phyloP scores from a whole-genome alignment of 2,888 invertebrate species.

The Stenodera caucasica region DNA sequence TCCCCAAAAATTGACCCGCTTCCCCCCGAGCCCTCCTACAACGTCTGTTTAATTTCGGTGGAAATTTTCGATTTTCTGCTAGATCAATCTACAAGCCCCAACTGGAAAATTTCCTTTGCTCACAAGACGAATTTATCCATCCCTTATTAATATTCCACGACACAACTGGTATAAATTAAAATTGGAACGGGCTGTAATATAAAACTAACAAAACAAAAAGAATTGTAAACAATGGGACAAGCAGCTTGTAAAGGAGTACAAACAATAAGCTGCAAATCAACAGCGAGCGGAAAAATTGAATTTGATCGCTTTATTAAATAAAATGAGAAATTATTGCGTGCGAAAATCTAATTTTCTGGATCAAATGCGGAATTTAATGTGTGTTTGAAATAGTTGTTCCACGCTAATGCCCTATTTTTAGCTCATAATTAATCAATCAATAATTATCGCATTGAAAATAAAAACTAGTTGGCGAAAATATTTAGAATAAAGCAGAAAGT shows the following conservation, averaged over 20 bases:
- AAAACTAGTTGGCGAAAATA: too few species aligned
- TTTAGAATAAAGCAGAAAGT: too few species aligned
- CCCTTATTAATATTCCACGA: conserved; percentile 15
- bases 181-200: not conserved
- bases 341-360: not conserved
- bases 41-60: too few species aligned
- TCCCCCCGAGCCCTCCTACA: too few species aligned
- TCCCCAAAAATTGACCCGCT: too few species aligned
- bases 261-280: not conserved
- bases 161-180: conserved; percentile 17
- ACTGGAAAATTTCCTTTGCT: not conserved
- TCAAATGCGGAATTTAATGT: not conserved
- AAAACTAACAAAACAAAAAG: not conserved
- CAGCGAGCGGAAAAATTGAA: too few species aligned
- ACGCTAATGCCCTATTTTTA: not conserved
- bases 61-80: not conserved
- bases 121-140: not conserved
- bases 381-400: not conserved
- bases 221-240: not conserved
- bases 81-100: too few species aligned
- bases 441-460: too few species aligned
- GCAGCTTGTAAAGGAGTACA: too few species aligned
- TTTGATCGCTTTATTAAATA: too few species aligned
- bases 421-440: not conserved
- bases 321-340: too few species aligned